Base-by-base conservation (phyloP, 2,797 vertebrate species). In the Calcarius lapponicus region DNA sequence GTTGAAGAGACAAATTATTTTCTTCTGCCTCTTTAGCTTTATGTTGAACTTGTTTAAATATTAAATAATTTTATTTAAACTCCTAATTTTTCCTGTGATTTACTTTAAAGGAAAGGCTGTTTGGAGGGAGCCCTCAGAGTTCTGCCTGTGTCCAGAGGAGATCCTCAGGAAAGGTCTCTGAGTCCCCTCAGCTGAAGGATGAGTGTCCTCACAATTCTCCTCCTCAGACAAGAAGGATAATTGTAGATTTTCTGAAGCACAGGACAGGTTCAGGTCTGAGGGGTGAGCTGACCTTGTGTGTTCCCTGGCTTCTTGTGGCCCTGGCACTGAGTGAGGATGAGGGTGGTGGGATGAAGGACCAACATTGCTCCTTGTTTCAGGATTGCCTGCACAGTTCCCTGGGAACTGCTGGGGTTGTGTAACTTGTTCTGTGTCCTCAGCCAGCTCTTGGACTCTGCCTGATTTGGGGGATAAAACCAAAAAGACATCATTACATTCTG, bases 211-310 rank as follows among this genome's bases (percentile, higher is more conserved):
- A 56, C 29, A 18, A 8, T 53, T 50, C 48, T 45, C 48, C 48
- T 53, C 51, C 8, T 31, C 61, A 93, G 82, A 93, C 92, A 70
- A 75, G 92, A 81, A 78, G 91, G 94, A 90, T 91, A 79, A 96
- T 95, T 60, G 14, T 7, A 80, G 94, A 71, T 95, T 85, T 86
- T 85, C 65, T 82, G 89, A 62, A 93, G 86, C 67, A 66, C 70
- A 64, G 91, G 82, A 74, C 9, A 65, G 76, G 54, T 91, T 95
- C 15, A n/a, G 40, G n/a, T 76, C 21, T 74, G 73, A 84, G 90
- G 90, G 43, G 61, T 26, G 81, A 90, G 58, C 31, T n/a, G 53
- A 75, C 66, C 54, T 34, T 64, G 21, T 32, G 6, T 17, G 57
- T 60, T 91, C 56, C 8, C 73, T 88, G 75, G 21, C 60, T 8